Evolutionary conservation across 2,797 vertebrate genomes (phyloP), one percentile per base, ranked within the genome.

Genomic region (Myotis daubentonii): DNA sequence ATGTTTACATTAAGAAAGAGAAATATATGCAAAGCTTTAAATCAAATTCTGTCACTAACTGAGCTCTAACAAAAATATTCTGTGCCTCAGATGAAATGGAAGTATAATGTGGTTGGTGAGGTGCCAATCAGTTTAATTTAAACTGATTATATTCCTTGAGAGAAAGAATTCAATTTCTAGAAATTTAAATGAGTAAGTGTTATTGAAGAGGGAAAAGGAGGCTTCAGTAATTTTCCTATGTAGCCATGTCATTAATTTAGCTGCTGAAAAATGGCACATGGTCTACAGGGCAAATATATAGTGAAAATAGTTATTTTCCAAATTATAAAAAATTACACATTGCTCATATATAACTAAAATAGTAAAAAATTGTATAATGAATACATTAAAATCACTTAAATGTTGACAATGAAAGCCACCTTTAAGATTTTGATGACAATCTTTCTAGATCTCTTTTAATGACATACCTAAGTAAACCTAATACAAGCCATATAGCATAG

Each of bases 21-120:
- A 94, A 95, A 94, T 94, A 49, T 53, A 66, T 86, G 25, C 51
- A 95, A 85, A 83, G 30, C 10, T 93, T 91, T 88, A 82, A 88
- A 87, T 28, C 28, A 57, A 72, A 86, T 85, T 85, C 80, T 87
- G 53, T 86, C 66, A 86, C 44, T 94, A 92, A 75, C 25, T 92
- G 38, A 95, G 30, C 68, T 82, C 7, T 87, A 91, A 75, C 75
- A 57, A 96, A 92, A 93, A 55, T 79, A 78, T 53, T 92, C n/a
- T 92, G 49, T 41, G 36, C 47, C 25, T 95, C 33, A 60, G 30
- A 72, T 19, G 53, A 93, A 80, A 91, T 68, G 30, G 19, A 93
- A 74, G 5, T 87, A 33, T 89, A 85, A 75, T 85, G 38, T 71
- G 55, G 15, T 84, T 87, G 51, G 36, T 78, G 89, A 87, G 22